Evolutionary conservation across 2,888 invertebrate genomes (phyloP).

Genomic region (Harpalus rufipes): DNA sequence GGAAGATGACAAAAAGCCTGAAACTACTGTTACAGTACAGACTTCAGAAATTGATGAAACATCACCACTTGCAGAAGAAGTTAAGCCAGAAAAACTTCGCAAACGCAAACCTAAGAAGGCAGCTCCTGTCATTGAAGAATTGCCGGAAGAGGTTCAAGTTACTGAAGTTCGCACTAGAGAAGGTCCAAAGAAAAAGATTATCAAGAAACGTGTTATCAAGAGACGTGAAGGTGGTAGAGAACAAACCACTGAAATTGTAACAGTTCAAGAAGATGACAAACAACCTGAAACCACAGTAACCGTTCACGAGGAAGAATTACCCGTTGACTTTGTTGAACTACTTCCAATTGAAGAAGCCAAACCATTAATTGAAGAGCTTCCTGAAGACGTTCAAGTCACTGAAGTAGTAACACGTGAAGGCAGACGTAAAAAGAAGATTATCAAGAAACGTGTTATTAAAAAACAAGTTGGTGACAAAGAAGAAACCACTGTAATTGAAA

Average conservation of each 20-base stretch:
- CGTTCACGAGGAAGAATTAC: constrained; percentile 69
- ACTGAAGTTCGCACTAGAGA: constrained; percentile 73
- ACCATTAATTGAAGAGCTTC: constrained; percentile 67
- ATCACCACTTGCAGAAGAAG: constrained; percentile 71
- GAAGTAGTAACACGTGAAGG: constrained; percentile 74
- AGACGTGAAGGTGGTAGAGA: constrained; percentile 71
- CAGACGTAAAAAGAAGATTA: constrained; percentile 72
- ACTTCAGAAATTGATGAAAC: constrained; percentile 71
- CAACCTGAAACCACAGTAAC: constrained; percentile 73
- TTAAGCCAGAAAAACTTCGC: constrained; percentile 68
- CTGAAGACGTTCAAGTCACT: constrained; percentile 72
- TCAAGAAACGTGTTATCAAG: constrained; percentile 72
- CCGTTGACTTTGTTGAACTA: constrained; percentile 69
- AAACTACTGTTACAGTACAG: constrained; percentile 73
- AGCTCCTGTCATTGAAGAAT: constrained; percentile 72
- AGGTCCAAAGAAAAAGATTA: constrained; percentile 72
- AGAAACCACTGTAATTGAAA: constrained; percentile 70
- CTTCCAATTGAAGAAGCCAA: constrained; percentile 69
- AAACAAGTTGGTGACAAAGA: constrained; percentile 72
- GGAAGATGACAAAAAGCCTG: constrained; percentile 76
- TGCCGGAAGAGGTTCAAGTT: constrained; percentile 74
- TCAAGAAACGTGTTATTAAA: constrained; percentile 72
- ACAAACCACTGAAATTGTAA: constrained; percentile 74
- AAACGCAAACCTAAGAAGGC: constrained; percentile 69
- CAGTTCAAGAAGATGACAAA: constrained; percentile 76